phyloP scores from a whole-genome alignment of 2,797 vertebrate species.

The Coilia nasus region DNA sequence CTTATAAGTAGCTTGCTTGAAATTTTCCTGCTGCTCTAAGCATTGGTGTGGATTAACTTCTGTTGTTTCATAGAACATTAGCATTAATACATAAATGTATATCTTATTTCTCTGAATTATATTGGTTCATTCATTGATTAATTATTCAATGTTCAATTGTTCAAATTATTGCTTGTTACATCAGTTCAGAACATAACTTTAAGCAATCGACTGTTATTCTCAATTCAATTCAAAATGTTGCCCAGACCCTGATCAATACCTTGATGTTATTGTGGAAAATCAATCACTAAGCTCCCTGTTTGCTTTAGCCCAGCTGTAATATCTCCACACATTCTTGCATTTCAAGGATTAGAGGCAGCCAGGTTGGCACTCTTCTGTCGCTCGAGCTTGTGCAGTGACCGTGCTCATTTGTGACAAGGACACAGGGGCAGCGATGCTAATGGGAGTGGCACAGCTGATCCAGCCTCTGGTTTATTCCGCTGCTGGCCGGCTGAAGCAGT shows the following conservation, averaged over 20 bases:
- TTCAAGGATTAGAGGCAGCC: not conserved
- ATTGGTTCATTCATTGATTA: no score
- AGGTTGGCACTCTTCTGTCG: not conserved
- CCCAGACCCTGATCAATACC: not conserved
- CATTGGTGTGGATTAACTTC: not conserved
- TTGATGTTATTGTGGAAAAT: not conserved
- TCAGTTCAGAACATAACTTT: no score
- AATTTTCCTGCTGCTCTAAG: no score
- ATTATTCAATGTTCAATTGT: no score
- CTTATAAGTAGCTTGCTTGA: no score
- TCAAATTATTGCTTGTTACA: no score
- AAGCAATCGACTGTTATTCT: no score
- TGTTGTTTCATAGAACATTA: not conserved
- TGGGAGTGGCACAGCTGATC: no score
- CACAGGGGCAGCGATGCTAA: not conserved
- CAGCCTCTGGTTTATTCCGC: no score
- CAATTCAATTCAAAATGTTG: no score
- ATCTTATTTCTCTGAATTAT: no score
- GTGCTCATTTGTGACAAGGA: conserved; percentile 12
- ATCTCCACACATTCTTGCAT: not conserved
- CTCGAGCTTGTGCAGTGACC: not conserved
- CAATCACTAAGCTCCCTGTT: not conserved
- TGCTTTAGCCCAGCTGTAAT: not conserved
- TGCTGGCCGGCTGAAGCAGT: no score
- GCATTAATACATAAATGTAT: not conserved